Base-by-base conservation (phyloP, 2,797 vertebrate genomes). In the Pampus argenteus region DNA sequence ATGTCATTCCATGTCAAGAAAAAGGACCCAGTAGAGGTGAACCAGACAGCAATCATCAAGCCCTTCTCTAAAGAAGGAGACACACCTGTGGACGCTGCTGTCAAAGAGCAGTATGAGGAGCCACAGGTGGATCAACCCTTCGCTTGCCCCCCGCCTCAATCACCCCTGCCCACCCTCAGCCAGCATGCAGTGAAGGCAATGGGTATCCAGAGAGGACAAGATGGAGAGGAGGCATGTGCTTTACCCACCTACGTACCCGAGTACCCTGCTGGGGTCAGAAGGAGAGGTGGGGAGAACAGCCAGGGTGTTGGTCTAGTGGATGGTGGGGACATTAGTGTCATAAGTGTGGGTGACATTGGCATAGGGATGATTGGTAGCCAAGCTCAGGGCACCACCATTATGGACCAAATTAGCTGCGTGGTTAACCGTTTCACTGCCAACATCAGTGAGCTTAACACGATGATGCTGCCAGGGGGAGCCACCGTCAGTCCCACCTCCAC, bases 391-490 rank as follows among this genome's bases (percentile, higher is more conserved):
- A 95, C 95, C 49, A 95, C 97, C 23, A 95, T 99, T 79, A 96
- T 99, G 97, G 98, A 99, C 89, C 98, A 99, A 86, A 99, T 99
- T 91, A 99, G 97, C 89, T 96, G 95, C 0, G 97, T 99, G 82
- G 97, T 99, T 49, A 98, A 95, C 57, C 96, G 97, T 17, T 99
- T 99, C 92, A 98, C 97, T 0, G 96, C 98, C 85, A 99, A 99
- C 87, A 99, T 99, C 91, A 98, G 95, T 0, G 97, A 99, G 91
- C 95, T 99, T 77, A 99, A 99, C 93, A 95, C 93, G 87, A 98
- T 99, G 97, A 99, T 99, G 98, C 93, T 98, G 83, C 95, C 97
- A 2, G 93, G 95, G 0, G 92, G 85, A 15, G 79, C 95, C 23
- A 58, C 92, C 45, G 86, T 67, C 86, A 76, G 59, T 58, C 7